Conservation (phyloP, 2,888 invertebrate species). For the Thecophora atra region DNA sequence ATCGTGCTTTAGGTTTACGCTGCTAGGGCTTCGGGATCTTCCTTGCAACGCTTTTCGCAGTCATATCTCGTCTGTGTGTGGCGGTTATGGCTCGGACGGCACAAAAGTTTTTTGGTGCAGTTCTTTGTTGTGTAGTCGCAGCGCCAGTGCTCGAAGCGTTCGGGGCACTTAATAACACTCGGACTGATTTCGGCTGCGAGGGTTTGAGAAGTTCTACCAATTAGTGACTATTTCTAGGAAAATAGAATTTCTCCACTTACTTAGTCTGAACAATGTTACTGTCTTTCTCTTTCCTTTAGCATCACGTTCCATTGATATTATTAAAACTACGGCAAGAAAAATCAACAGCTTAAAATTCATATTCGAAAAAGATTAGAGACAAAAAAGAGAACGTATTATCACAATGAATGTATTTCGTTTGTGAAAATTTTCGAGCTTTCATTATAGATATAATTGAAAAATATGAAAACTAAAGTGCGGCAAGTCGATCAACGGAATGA, state of each 20-base stretch:
- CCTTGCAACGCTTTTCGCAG: not conserved
- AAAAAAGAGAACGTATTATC: not conserved
- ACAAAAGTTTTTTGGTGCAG: constrained; percentile 12
- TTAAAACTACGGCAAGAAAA: not conserved
- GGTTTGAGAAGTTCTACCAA: not conserved
- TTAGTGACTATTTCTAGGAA: not conserved
- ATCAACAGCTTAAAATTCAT: not conserved
- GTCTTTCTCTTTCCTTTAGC: not conserved
- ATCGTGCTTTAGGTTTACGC: no score
- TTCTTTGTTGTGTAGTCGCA: not conserved
- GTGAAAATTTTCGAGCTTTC: not conserved
- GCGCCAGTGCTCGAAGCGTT: constrained; percentile 14
- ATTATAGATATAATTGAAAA: not conserved
- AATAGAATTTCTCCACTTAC: not conserved
- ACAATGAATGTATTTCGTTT: not conserved
- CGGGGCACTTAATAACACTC: not conserved
- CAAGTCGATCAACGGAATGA: no score
- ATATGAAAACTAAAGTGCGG: not conserved
- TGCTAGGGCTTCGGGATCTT: not conserved
- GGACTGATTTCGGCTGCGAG: not conserved
- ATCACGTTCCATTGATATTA: not conserved
- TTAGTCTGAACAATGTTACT: not conserved
- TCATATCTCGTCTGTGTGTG: not conserved
- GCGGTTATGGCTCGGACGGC: not conserved
- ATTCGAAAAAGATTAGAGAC: not conserved